Base-by-base conservation (phyloP, 2,888 invertebrate species). In the Tinea pellionella region DNA sequence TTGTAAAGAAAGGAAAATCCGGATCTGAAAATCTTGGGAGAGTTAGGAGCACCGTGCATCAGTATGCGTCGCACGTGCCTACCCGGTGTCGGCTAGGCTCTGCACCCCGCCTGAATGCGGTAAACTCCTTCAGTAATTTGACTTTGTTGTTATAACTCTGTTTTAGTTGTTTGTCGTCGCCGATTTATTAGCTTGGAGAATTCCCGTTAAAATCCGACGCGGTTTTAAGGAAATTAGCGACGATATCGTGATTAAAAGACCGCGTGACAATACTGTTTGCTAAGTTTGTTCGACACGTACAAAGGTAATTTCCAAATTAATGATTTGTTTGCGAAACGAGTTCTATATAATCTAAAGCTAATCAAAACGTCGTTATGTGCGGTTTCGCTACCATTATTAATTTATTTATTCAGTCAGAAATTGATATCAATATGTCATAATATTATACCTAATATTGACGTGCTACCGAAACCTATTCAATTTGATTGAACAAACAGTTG, bases 1-100 rank as follows among this genome's bases (percentile, higher is more conserved):
- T 86, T 87, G 87, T 85, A 87, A 87, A 87, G 87, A 86, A 87
- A 87, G 84, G 87, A 85, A 87, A 87, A 85, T 85, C 87, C 83
- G 81, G 73, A 84, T 77, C 81, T 81, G 83, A 85, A 87, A 87
- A 86, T 86, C 84, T 86, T 86, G 73, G 72, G 74, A 76, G 83
- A 85, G 84, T 85, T 84, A 84, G 78, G 70, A 77, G 76, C 69
- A 61, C 64, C 64, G 64, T 73, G 78, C 78, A 86, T 86, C 83
- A 84, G 87, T 87, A 87, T 87, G 80, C 86, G 65, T 65, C 60
- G 62, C 69, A 68, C 78, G 84, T 74, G 29, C 62, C 61, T 67
- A 61, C 71, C 75, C 78, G 74, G 82, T 80, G 84, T 84, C 80
- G 82, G 76, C 79, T 74, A 68, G 73, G 67, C 67, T 72, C 72